Evolutionary conservation across 30 jellyfish, hydroid and myxozoan species (phyloP), one percentile per base, ranked within the genome.

Genomic region (Aurelia coerulea): DNA sequence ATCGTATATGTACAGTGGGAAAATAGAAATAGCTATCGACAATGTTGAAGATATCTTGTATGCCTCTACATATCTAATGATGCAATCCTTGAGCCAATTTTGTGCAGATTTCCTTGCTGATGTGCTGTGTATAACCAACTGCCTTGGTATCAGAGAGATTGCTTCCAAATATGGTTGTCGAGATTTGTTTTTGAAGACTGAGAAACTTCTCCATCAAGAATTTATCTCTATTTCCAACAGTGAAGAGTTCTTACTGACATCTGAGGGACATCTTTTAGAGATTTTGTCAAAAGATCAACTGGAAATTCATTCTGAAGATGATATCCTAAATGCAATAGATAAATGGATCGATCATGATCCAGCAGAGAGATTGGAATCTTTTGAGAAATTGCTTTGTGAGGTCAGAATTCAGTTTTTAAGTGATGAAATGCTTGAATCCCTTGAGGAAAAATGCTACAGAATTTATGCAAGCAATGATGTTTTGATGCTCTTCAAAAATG

Each of bases 1-100:
- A 18, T 78, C 83, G 42, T 94, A 88, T 73, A 76, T 94, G 84
- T 94, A 94, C 78, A 94, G 97, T 62, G 97, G 99, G 29, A 76
- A 53, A 46, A 37, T 94, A 33, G 83, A 73, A 4, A 53, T 94
- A 18, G 56, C 88, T 15, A 81, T 65, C 10, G 92, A 79, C 0
- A 94, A 88, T 65, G 97, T 89, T 9, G 97, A 88, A 65, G 95
- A 81, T 0, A 70, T 94, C 63, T 77, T 94, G 52, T 56, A 88
- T 14, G 65, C 91, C 31, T 88, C 99, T 14, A 88, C 80, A 11
- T 88, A 64, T 65, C 66, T 94, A 42, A 83, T 94, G 96, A 88
- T 94, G 78, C 83, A 69, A 13, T 59, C 85, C 37, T 78, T 94
- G 68, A 65, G 84, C 19, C 37, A 76, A 52, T 85, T 77, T 67